A percentile compares a stretch with the other conserved stretches of the same genome.
Evolutionary conservation across 2,113 vertebrate species (phyloP).

Genomic region (Sinocyclocheilus anshuiensis): DNA sequence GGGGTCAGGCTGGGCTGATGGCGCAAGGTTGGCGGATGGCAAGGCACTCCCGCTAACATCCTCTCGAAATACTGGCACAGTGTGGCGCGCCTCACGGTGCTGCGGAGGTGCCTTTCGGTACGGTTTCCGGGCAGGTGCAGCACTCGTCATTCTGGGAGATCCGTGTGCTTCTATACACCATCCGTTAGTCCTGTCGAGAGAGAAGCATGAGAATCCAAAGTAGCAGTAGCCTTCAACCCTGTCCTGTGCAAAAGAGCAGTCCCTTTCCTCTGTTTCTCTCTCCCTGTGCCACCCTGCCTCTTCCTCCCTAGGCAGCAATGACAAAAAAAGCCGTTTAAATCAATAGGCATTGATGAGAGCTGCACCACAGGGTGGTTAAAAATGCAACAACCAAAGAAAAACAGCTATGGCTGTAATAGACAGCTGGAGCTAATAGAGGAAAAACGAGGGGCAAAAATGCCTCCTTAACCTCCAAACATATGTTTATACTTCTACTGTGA

Average conservation of each 20-base stretch:
- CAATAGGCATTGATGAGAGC: conserved; percentile 59
- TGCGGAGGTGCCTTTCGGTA: conserved; percentile 96
- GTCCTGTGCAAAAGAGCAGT: conserved; percentile 39
- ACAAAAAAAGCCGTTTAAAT: conserved; percentile 57
- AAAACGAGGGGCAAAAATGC: background rate
- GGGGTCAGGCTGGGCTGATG: conserved; percentile 70
- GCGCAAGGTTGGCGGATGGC: conserved; percentile 66
- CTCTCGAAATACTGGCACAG: conserved; percentile 71
- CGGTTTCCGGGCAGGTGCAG: conserved; percentile 87
- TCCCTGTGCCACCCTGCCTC: conserved; percentile 14
- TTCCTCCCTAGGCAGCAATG: conserved; percentile 32
- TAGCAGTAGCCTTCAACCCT: conserved; percentile 32
- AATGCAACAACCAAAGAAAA: conserved; percentile 37
- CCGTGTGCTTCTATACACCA: conserved; percentile 46
- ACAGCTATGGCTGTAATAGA: conserved; percentile 28
- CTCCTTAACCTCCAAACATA: background rate
- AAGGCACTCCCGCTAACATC: conserved; percentile 70
- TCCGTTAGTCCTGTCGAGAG: conserved; percentile 56
- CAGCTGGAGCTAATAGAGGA: background rate
- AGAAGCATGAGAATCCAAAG: conserved; percentile 42
- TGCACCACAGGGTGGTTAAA: conserved; percentile 37
- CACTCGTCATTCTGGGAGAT: conserved; percentile 82
- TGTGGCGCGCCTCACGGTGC: conserved; percentile 88
- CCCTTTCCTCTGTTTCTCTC: conserved; percentile 22
- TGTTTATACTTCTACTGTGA: conserved; percentile 32